A percentile compares a stretch with the other conserved stretches of the same genome.
phyloP scores from a whole-genome alignment of 2,797 vertebrate species.

The Vultur gryphus region DNA sequence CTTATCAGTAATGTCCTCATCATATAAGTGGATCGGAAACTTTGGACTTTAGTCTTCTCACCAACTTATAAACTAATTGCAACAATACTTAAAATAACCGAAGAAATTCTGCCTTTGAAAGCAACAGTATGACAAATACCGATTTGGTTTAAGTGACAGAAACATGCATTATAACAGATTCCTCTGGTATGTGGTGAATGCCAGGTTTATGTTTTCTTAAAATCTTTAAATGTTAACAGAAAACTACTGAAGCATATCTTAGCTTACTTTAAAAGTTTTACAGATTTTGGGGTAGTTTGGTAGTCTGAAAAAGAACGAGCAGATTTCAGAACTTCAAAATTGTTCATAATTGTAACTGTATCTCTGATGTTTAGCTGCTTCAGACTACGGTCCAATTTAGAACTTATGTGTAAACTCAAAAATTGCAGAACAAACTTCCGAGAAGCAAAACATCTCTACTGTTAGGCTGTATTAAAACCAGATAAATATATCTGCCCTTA shows the following conservation, averaged over 20 bases:
- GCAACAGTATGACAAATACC: background rate
- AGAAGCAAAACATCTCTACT: background rate
- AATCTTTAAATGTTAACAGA: background rate
- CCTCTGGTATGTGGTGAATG: background rate
- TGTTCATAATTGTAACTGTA: background rate
- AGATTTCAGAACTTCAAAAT: background rate
- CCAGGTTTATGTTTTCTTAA: background rate
- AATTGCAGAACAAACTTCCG: background rate
- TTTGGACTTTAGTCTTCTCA: background rate
- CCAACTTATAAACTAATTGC: background rate
- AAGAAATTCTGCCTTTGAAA: background rate
- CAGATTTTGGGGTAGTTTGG: background rate
- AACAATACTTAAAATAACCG: background rate
- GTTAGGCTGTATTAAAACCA: background rate
- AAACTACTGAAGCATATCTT: background rate
- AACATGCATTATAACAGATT: background rate
- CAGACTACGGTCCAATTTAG: background rate
- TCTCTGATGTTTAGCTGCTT: background rate
- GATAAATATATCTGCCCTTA: background rate
- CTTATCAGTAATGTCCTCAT: background rate
- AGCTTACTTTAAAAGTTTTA: background rate
- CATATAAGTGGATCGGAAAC: background rate
- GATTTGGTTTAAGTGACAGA: background rate
- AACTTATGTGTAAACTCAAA: background rate
- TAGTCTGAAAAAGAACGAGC: background rate